Base-by-base conservation (phyloP, 2,797 vertebrate species). In the Apogon talboti region DNA sequence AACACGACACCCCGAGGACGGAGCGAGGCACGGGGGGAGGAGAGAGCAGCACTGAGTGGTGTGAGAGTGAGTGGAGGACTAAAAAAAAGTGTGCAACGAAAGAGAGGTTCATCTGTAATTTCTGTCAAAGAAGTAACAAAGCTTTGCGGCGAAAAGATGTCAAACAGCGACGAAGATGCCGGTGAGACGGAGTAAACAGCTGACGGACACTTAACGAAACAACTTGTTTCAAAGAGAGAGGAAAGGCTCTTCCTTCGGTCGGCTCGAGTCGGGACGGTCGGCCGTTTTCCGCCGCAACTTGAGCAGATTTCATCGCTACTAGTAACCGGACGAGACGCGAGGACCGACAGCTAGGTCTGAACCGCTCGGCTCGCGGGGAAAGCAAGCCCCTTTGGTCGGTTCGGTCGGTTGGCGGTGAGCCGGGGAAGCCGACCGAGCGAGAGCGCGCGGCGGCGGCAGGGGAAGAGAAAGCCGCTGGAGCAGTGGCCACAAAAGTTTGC, bases 1-100 rank as follows among this genome's bases (percentile, higher is more conserved):
- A 93, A 94, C 92, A 92, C 92, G 90, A 94, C 92, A 94, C 93
- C 91, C 82, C n/a, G 87, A 82, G 85, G 83, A 86, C 81, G n/a
- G 82, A 81, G 85, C 74, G 86, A 87, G 83, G 78, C 59, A 57
- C 67, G 67, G 78, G 79, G 73, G 83, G 78, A 74, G 80, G 85
- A 86, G 86, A 88, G 83, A 71, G 72, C 28, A 66, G 78, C 48
- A 16, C 67, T 71, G 90, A 90, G 89, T 88, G 81, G 79, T 76
- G 89, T 56, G 89, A 82, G 91, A 90, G 87, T 84, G 85, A 90
- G 87, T 84, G 82, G 85, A 85, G 71, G 78, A 85, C 78, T 85
- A 55, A 66, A 84, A 88, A 21, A 90, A 90, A 89, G 81, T 91
- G 80, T 44, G 74, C 50, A 84, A 86, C 90, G 81, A 90, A 88